Conservation (phyloP, 2,888 invertebrate genomes). For the Ectemnius cavifrons region DNA sequence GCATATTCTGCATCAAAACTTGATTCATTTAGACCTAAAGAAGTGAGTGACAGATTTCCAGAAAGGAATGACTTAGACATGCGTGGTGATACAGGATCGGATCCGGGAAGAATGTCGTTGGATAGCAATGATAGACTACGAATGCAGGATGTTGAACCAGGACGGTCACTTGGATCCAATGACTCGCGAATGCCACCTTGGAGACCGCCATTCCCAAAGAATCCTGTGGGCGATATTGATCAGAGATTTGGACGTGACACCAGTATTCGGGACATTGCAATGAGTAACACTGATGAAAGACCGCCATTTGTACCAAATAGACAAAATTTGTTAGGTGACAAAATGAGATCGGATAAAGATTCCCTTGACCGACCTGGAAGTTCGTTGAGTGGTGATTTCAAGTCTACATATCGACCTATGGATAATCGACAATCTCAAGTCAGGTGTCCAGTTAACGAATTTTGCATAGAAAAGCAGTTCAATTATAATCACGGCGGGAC, state of each 20-base stretch:
- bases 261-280: constrained; percentile 15
- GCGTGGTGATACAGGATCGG: constrained; percentile 14
- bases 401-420: constrained; percentile 32
- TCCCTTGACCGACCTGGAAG: constrained; percentile 20
- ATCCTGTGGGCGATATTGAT: constrained; percentile 33
- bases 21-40: constrained; percentile 3
- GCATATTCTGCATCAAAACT: neutral
- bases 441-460: constrained; percentile 60
- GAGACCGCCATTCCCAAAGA: constrained; percentile 33
- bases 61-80: constrained; percentile 8
- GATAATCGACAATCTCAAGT: constrained; percentile 36
- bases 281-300: constrained; percentile 19
- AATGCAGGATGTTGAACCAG: constrained; percentile 13
- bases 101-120: constrained; percentile 3
- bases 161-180: constrained; percentile 17
- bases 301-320: constrained; percentile 18
- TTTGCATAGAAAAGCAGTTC: constrained; percentile 72
- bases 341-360: constrained; percentile 28
- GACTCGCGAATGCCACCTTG: constrained; percentile 24
- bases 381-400: constrained; percentile 8
- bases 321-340: constrained; percentile 27
- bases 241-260: constrained; percentile 30
- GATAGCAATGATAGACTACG: constrained; percentile 14
- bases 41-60: constrained; percentile 12
- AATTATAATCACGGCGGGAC: constrained; percentile 75